Conservation (phyloP, 2,888 invertebrate genomes). For the Hemithea aestivaria region DNA sequence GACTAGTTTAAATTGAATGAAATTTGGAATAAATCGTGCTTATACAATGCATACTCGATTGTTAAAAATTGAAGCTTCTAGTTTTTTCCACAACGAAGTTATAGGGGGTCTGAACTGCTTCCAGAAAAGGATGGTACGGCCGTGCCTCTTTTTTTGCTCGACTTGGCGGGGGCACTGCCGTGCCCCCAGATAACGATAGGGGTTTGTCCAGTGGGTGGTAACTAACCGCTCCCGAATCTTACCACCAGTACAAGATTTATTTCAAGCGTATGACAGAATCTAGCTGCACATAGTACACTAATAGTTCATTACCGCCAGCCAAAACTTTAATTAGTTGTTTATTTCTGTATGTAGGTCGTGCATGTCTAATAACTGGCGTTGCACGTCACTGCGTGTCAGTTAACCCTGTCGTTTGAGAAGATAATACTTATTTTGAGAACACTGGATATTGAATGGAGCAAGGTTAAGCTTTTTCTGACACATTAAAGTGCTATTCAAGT, state of each 20-base stretch:
- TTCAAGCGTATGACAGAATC: slow-evolving; percentile 9
- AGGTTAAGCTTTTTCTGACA: slow-evolving; percentile 9
- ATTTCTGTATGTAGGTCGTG: slow-evolving; percentile 34
- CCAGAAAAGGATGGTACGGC: too few relatives aligned
- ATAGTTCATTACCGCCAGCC: slow-evolving; percentile 26
- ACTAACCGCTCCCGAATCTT: too few relatives aligned
- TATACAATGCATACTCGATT: too few relatives aligned
- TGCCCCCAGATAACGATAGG: too few relatives aligned
- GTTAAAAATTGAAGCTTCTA: too few relatives aligned
- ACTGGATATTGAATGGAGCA: slow-evolving; percentile 9
- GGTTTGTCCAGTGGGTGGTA: too few relatives aligned
- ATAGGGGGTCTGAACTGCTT: too few relatives aligned
- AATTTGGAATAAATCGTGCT: too few relatives aligned
- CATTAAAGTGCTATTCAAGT: slow-evolving; percentile 12
- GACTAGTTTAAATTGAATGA: too few relatives aligned
- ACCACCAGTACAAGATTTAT: slow-evolving; percentile 5
- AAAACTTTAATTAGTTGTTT: slow-evolving; percentile 32
- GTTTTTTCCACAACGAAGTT: too few relatives aligned
- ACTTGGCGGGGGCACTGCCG: too few relatives aligned
- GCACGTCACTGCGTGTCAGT: slow-evolving; percentile 30
- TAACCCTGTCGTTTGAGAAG: slow-evolving; percentile 22
- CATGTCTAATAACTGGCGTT: slow-evolving; percentile 22
- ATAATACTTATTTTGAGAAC: slow-evolving; percentile 7
- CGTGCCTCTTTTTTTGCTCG: too few relatives aligned
- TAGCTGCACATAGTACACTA: slow-evolving; percentile 21